phyloP scores from a whole-genome alignment of 2,888 invertebrate genomes.

The Lycaena phlaeas region DNA sequence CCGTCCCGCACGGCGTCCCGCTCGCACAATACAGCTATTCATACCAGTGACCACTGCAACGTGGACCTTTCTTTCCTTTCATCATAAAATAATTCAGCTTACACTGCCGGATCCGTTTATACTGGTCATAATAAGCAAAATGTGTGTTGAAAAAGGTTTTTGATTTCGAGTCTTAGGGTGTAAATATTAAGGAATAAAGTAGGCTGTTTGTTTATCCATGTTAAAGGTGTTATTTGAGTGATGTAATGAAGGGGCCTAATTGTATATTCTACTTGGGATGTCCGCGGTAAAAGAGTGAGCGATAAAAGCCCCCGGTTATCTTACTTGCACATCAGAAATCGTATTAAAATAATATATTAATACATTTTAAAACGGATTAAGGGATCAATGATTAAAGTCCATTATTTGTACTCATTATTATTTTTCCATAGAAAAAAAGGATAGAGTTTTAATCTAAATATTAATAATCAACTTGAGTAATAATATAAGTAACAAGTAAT shows the following conservation, averaged over 20 bases:
- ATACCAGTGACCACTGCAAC: constrained; percentile 32
- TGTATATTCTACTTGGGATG: constrained; percentile 62
- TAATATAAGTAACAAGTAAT: too few relatives aligned
- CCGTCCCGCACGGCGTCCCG: constrained; percentile 53
- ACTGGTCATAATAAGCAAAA: constrained; percentile 31
- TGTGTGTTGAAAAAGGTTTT: constrained; percentile 24
- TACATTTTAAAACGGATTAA: too few relatives aligned
- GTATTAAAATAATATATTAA: too few relatives aligned
- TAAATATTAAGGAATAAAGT: constrained; percentile 22
- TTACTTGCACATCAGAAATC: constrained; percentile 26
- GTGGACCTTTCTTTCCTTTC: constrained; percentile 37
- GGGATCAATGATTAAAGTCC: background rate
- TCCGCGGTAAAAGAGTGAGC: constrained; percentile 47
- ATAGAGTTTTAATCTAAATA: too few relatives aligned
- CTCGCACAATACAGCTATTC: constrained; percentile 67
- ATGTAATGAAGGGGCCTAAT: constrained; percentile 70
- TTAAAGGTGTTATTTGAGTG: constrained; percentile 68
- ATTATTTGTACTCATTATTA: too few relatives aligned
- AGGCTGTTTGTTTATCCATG: constrained; percentile 20
- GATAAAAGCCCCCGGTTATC: constrained; percentile 33
- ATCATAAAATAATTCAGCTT: constrained; percentile 50
- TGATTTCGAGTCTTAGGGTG: constrained; percentile 18
- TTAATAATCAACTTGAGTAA: too few relatives aligned
- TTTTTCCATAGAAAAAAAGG: too few relatives aligned
- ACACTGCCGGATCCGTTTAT: constrained; percentile 28